Percentiles rank a stretch among this genome's conserved stretches.
Evolutionary conservation across 2,888 invertebrate species (phyloP).

Genomic region (Diabrotica balteata): DNA sequence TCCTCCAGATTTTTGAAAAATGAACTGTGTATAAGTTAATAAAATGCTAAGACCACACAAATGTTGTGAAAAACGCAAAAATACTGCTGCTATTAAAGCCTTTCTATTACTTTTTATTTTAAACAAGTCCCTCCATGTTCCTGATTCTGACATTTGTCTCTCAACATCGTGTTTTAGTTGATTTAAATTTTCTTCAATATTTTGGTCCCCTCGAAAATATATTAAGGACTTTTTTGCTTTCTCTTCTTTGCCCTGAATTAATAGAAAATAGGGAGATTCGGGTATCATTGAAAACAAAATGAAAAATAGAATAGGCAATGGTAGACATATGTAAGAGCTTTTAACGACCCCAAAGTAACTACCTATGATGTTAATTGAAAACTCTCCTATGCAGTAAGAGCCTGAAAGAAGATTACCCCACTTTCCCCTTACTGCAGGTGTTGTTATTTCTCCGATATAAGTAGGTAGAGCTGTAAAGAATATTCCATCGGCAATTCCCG

Average conservation of each 20-base stretch:
- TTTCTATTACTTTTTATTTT: not conserved
- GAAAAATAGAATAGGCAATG: not conserved
- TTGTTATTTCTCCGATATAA: not conserved
- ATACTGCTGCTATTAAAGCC: not conserved
- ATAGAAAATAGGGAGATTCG: not conserved
- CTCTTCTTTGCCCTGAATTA: not conserved
- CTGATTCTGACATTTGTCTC: not conserved
- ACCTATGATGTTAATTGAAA: not conserved
- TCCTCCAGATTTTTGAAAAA: not conserved
- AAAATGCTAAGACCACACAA: not conserved
- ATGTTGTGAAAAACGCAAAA: not conserved
- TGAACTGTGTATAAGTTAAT: not conserved
- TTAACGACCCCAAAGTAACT: not conserved
- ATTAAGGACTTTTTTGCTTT: not conserved
- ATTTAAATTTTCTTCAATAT: not conserved
- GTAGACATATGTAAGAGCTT: not conserved
- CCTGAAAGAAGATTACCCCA: not conserved
- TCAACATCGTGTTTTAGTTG: not conserved
- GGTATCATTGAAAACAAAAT: not conserved
- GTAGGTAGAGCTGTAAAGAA: not conserved
- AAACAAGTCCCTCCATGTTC: not conserved
- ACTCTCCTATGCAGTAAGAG: not conserved
- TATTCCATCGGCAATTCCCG: not conserved
- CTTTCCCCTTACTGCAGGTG: not conserved
- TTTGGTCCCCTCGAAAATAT: not conserved